Conservation (phyloP, 2,888 invertebrate species). For the Zhuqinia jingwanae region DNA sequence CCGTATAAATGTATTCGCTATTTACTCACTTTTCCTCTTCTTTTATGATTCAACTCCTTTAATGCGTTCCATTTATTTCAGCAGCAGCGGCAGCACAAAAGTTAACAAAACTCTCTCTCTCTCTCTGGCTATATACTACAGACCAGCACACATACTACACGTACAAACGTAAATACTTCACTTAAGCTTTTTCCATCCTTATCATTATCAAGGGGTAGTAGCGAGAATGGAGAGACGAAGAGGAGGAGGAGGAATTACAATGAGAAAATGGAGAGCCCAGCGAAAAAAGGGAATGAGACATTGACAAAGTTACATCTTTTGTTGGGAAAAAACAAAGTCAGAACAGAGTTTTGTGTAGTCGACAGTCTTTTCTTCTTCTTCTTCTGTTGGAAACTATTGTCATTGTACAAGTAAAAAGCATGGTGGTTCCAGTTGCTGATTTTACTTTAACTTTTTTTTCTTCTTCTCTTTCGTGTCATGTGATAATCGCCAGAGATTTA, state of each 20-base stretch:
- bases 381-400: slow-evolving; percentile 41
- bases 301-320: slow-evolving; percentile 68
- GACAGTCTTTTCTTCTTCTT: slow-evolving; percentile 5
- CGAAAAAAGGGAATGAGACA: slow-evolving; percentile 64
- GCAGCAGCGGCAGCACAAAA: slow-evolving; percentile 11
- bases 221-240: neutral
- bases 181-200: neutral
- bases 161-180: slow-evolving; percentile 27
- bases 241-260: slow-evolving; percentile 44
- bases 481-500: slow-evolving; percentile 73
- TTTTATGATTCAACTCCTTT: slow-evolving; percentile 66
- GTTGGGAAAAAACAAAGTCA: slow-evolving; percentile 65
- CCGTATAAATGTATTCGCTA: slow-evolving; percentile 57
- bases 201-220: slow-evolving; percentile 66
- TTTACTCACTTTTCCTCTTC: slow-evolving; percentile 61
- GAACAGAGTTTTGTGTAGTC: slow-evolving; percentile 2
- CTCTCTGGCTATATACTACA: neutral
- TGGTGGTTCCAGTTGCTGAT: slow-evolving; percentile 68
- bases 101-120: slow-evolving; percentile 19
- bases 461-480: no score
- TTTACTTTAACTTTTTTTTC: slow-evolving; percentile 71
- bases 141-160: neutral
- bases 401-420: slow-evolving; percentile 55
- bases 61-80: slow-evolving; percentile 54
- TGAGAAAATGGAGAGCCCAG: slow-evolving; percentile 48